Evolutionary conservation across 92 coral and sea anemone species (phyloP).

Genomic region (Parazoanthus atlanticus): DNA sequence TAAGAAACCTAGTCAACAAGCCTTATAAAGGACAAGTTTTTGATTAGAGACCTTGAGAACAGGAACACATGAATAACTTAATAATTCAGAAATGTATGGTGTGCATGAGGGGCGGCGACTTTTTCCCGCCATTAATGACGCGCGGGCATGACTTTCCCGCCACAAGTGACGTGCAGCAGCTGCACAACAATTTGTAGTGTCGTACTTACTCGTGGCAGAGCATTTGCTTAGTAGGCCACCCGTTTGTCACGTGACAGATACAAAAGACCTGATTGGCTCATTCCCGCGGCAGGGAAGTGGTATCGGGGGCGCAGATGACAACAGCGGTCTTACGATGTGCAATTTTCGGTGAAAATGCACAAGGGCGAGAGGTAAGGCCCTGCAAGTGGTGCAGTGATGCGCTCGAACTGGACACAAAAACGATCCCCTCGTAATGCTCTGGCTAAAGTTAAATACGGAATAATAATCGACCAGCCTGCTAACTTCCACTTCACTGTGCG

Average conservation of each 20-base stretch:
- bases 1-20: constrained; percentile 14
- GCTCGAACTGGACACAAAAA: constrained; percentile 33
- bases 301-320: constrained; percentile 96
- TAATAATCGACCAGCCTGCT: constrained; percentile 46
- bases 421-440: constrained; percentile 41
- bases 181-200: constrained; percentile 33
- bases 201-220: constrained; percentile 46
- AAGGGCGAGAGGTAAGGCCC: constrained; percentile 95
- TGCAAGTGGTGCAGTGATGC: constrained; percentile 25
- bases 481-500: constrained; percentile 49
- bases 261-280: constrained; percentile 95
- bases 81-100: not conserved
- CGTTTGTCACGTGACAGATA: constrained; percentile 94
- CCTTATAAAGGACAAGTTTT: not conserved
- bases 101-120: constrained; percentile 8
- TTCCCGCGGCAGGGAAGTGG: constrained; percentile 99
- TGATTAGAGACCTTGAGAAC: constrained; percentile 1
- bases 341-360: constrained; percentile 69
- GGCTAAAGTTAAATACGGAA: constrained; percentile 40
- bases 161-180: constrained; percentile 42
- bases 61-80: not conserved
- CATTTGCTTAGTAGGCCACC: constrained; percentile 74
- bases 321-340: constrained; percentile 72
- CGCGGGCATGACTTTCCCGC: constrained; percentile 68
- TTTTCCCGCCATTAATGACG: constrained; percentile 34